Evolutionary conservation across 2,113 vertebrate species (phyloP).

Genomic region (Cynocephalus volans): DNA sequence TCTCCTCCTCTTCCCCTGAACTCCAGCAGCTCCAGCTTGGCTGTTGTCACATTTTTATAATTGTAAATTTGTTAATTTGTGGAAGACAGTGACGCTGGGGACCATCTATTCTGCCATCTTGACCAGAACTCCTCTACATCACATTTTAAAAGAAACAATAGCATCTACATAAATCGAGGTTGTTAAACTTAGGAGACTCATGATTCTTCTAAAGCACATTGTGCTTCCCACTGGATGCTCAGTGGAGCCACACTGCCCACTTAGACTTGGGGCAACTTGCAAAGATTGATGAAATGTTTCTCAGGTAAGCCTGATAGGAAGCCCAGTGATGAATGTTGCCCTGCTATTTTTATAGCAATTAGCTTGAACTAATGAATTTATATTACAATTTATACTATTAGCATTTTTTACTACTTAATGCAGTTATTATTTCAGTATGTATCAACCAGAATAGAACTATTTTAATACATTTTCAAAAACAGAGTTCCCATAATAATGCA

Average conservation of each 20-base stretch:
- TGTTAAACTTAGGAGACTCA: neutral
- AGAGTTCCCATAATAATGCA: neutral
- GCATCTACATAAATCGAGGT: neutral
- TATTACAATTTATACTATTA: neutral
- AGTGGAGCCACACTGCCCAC: neutral
- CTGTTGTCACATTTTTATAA: too few species aligned
- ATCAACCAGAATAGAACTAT: neutral
- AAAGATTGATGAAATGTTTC: neutral
- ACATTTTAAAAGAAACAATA: neutral
- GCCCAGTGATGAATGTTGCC: neutral
- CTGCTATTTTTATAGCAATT: neutral
- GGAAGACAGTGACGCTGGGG: too few species aligned
- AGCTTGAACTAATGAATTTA: neutral
- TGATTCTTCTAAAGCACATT: neutral
- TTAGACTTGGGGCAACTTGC: accelerated
- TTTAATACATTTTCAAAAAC: neutral
- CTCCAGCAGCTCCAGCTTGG: too few species aligned
- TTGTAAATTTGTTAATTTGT: too few species aligned
- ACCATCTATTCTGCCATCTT: too few species aligned
- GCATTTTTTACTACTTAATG: neutral
- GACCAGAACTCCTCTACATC: too few species aligned
- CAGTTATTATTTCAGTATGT: neutral
- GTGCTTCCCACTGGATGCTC: neutral
- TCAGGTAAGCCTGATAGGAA: neutral
- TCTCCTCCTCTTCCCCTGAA: too few species aligned